phyloP scores from a whole-genome alignment of 1,140 invertebrate species.

The Eciton burchellii region DNA sequence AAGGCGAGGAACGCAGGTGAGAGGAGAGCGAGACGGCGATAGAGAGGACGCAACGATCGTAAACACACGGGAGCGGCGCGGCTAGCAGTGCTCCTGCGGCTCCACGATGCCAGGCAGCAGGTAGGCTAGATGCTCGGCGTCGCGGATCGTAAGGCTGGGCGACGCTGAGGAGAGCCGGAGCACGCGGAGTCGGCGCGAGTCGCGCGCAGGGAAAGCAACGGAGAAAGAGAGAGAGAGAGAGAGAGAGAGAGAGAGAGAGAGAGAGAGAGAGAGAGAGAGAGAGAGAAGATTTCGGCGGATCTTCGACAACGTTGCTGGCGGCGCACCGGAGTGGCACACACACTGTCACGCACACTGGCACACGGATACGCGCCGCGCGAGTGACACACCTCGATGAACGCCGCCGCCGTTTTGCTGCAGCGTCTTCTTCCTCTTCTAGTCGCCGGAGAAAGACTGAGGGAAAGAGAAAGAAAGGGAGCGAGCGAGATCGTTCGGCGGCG shows the following conservation, averaged over 20 bases:
- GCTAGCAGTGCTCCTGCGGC: slow-evolving; percentile 50
- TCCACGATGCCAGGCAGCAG: slow-evolving; percentile 36
- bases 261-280: background rate
- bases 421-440: background rate
- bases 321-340: slow-evolving; percentile 60
- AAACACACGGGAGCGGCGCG: slow-evolving; percentile 72
- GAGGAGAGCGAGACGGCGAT: slow-evolving; percentile 69
- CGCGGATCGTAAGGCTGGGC: slow-evolving; percentile 21
- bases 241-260: background rate
- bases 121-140: slow-evolving; percentile 9
- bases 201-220: slow-evolving; percentile 1
- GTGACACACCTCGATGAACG: slow-evolving; percentile 68
- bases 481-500: slow-evolving; percentile 21
- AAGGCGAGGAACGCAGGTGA: slow-evolving; percentile 63
- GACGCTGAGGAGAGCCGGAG: slow-evolving; percentile 28
- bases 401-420: slow-evolving; percentile 4
- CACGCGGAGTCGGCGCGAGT: background rate
- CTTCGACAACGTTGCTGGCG: slow-evolving; percentile 6
- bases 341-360: slow-evolving; percentile 55
- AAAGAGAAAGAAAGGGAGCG: background rate
- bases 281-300: too few relatives aligned
- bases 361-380: slow-evolving; percentile 25
- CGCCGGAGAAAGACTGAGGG: slow-evolving; percentile 13
- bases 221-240: background rate
- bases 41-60: slow-evolving; percentile 74